phyloP scores from a whole-genome alignment of 64 coral and sea anemone genomes.

The Porites australiensis region DNA sequence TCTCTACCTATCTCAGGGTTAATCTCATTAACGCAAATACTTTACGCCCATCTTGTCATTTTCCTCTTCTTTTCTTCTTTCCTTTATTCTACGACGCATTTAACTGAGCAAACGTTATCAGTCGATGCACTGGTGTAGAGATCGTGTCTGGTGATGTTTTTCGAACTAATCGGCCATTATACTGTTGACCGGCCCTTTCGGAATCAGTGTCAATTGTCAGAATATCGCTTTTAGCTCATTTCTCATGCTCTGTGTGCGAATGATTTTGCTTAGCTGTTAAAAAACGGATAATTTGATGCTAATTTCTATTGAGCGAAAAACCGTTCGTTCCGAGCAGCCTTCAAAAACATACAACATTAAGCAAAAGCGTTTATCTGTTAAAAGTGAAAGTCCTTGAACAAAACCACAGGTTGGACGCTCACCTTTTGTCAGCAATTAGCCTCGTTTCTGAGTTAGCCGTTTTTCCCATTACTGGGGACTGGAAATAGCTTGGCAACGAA shows the following conservation, averaged over 20 bases:
- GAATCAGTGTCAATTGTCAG: no score
- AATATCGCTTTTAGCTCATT: no score
- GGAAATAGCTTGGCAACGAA: not conserved
- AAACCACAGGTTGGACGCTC: not conserved
- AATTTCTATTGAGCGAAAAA: no score
- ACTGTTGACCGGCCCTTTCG: constrained; percentile 21
- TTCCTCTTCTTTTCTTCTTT: not conserved
- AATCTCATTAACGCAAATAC: not conserved
- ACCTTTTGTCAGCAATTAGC: not conserved
- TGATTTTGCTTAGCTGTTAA: no score
- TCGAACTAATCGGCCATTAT: not conserved
- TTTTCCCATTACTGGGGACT: not conserved
- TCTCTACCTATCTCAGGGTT: not conserved
- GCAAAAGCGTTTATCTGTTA: no score
- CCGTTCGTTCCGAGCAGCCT: no score
- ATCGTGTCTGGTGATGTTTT: not conserved
- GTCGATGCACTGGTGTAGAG: no score
- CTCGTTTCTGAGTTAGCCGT: constrained; percentile 18
- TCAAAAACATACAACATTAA: no score
- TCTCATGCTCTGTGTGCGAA: no score
- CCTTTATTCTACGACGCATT: not conserved
- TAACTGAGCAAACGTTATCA: not conserved
- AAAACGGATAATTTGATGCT: no score
- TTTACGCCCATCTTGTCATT: not conserved
- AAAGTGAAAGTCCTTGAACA: no score